A percentile compares a stretch with the other conserved stretches of the same genome.
phyloP scores from a whole-genome alignment of 2,797 vertebrate species.

The Sebastes variabilis region DNA sequence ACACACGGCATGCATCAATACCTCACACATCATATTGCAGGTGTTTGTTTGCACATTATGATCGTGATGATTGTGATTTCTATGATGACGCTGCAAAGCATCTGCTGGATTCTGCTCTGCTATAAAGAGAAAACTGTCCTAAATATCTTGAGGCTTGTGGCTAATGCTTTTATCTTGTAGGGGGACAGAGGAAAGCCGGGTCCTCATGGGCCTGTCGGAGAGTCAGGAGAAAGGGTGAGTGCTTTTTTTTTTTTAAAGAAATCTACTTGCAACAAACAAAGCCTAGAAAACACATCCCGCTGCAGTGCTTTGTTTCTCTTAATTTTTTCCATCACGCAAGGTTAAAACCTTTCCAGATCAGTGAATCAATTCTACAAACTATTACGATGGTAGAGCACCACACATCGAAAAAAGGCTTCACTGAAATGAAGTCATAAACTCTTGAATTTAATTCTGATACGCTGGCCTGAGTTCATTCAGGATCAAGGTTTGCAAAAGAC shows the following conservation, averaged over 20 bases:
- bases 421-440: constrained; percentile 50
- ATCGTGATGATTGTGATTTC: constrained; percentile 50
- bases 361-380: constrained; percentile 31
- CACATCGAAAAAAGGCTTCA: constrained; percentile 40
- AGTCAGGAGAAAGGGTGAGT: constrained; percentile 86
- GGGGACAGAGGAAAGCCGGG: constrained; percentile 89
- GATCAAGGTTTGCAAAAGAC: constrained; percentile 35
- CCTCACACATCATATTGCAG: constrained; percentile 37
- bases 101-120: constrained; percentile 37
- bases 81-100: constrained; percentile 41
- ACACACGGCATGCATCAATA: constrained; percentile 13
- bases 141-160: constrained; percentile 30
- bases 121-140: constrained; percentile 26
- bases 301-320: constrained; percentile 16
- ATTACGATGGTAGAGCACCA: constrained; percentile 28
- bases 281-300: constrained; percentile 14
- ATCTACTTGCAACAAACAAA: neutral
- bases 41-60: constrained; percentile 63
- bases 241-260: constrained; percentile 1
- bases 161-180: constrained; percentile 77
- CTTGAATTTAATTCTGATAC: constrained; percentile 13
- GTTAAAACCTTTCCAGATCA: constrained; percentile 39
- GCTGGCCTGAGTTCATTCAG: constrained; percentile 27
- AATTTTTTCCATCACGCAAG: constrained; percentile 1
- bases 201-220: constrained; percentile 82